Base-by-base conservation (phyloP, 2,888 invertebrate genomes). In the Syritta pipiens region DNA sequence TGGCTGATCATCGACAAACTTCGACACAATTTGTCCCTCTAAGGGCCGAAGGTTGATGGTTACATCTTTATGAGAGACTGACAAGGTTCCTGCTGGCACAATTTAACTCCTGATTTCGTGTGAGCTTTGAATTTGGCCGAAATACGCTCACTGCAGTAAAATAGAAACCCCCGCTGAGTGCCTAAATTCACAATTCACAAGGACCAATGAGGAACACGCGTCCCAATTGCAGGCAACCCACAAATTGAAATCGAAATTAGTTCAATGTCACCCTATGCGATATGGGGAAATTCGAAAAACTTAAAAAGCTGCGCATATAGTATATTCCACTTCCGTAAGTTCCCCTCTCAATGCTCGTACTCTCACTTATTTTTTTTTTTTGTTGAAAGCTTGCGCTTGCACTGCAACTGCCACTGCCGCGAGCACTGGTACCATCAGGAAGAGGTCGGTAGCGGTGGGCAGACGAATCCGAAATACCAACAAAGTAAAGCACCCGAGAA, bases 211-310 rank as follows among this genome's bases (percentile, higher is more conserved):
- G n/a, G n/a, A n/a, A 9, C 6, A 37, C 14, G 7, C 9, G 3
- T 7, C 14, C 17, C 1, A 37, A 37, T 9, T 3, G 0, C 7
- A 37, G 9, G 4, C 3, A 6, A 3, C 14, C 5, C 37, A 26
- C 22, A 49, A 79, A 30, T 26, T 30, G 9, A 24, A 65, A 22
- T 48, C 14, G 51, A 51, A 68, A 55, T 67, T 62, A 57, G 74
- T 79, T 74, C 79, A 74, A 79, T 79, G 79, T 68, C 79, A 79
- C 79, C 79, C 79, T 79, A 68, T 74, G 26, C n/a, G 22, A 20
- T 14, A 19, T 24, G 35, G 55, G n/a, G n/a, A 49, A 7, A 12
- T 20, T 26, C n/a, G 55, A 19, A 68, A 67, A n/a, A n/a, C n/a
- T 42, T 55, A 40, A 10, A 75, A 62, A 69, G 72, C 53, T 72